Evolutionary conservation across 2,113 vertebrate genomes (phyloP).

Genomic region (Eptatretus burgeri): DNA sequence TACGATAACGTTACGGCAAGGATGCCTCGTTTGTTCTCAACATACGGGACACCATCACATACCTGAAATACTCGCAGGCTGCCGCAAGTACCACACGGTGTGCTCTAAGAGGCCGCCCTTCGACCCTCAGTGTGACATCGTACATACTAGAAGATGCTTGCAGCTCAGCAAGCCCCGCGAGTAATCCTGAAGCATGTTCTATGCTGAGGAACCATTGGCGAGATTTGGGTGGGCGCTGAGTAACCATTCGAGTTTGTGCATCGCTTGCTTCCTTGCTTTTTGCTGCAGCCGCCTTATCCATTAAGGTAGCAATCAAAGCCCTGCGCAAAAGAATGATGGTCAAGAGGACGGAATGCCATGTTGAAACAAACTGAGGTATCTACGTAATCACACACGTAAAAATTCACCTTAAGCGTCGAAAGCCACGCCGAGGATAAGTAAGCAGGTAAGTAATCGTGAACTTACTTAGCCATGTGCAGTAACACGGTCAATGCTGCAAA

Average conservation of each 20-base stretch:
- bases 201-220: slow-evolving; percentile 39
- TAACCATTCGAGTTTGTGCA: slow-evolving; percentile 19
- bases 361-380: too few relatives aligned
- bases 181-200: slow-evolving; percentile 38
- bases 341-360: too few relatives aligned
- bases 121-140: slow-evolving; percentile 60
- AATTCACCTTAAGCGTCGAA: too few relatives aligned
- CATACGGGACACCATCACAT: not conserved
- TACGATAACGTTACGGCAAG: too few relatives aligned
- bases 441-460: too few relatives aligned
- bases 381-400: too few relatives aligned
- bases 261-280: slow-evolving; percentile 30
- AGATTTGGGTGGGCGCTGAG: slow-evolving; percentile 13
- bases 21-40: too few relatives aligned
- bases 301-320: slow-evolving; percentile 10
- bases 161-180: slow-evolving; percentile 43
- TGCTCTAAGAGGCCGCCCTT: slow-evolving; percentile 43
- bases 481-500: too few relatives aligned
- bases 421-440: too few relatives aligned
- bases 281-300: slow-evolving; percentile 14
- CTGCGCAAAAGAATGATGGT: too few relatives aligned
- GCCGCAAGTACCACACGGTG: slow-evolving; percentile 78
- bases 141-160: slow-evolving; percentile 44
- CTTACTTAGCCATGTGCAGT: too few relatives aligned
- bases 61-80: slow-evolving; percentile 89